These are phyloP conservation scores for Entomobrya proxima DNA, from an alignment of 2,888 invertebrate genomes.

Conservation along the genomic window DNA sequence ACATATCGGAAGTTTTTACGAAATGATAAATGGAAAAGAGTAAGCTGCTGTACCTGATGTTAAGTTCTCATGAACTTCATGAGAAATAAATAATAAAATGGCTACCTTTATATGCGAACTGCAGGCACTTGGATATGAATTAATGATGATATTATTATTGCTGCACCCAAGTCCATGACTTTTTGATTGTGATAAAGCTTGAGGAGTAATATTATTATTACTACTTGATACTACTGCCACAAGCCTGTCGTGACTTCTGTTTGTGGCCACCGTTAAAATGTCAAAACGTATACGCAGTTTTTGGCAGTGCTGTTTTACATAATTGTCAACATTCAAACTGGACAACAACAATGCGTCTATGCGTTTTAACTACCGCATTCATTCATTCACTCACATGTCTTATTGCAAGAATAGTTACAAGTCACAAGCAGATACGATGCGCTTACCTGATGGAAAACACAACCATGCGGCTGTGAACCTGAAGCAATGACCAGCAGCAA, in stretches of 20 bases:
- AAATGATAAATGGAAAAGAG: not conserved
- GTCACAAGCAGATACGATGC: too few relatives aligned
- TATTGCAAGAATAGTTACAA: not conserved
- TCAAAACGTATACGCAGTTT: not conserved
- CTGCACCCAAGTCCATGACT: slow-evolving; percentile 47
- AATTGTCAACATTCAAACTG: not conserved
- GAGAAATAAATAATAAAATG: slow-evolving; percentile 39
- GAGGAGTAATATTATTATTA: not conserved
- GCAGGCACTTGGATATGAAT: not conserved
- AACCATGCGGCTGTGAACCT: too few relatives aligned
- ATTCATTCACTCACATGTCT: not conserved
- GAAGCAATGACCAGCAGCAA: not conserved
- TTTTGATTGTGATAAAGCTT: not conserved
- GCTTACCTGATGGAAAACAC: too few relatives aligned
- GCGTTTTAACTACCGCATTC: slow-evolving; percentile 37
- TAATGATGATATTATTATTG: slow-evolving; percentile 14
- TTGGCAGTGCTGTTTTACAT: not conserved
- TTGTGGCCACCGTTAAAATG: not conserved
- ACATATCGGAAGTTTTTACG: not conserved
- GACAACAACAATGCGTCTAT: not conserved
- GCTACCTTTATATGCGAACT: not conserved
- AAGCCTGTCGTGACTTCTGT: slow-evolving; percentile 10
- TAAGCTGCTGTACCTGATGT: not conserved
- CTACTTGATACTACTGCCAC: not conserved
- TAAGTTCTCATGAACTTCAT: slow-evolving; percentile 45